Base-by-base conservation (phyloP, 2,888 invertebrate genomes). In the Mellilla xanthometata region DNA sequence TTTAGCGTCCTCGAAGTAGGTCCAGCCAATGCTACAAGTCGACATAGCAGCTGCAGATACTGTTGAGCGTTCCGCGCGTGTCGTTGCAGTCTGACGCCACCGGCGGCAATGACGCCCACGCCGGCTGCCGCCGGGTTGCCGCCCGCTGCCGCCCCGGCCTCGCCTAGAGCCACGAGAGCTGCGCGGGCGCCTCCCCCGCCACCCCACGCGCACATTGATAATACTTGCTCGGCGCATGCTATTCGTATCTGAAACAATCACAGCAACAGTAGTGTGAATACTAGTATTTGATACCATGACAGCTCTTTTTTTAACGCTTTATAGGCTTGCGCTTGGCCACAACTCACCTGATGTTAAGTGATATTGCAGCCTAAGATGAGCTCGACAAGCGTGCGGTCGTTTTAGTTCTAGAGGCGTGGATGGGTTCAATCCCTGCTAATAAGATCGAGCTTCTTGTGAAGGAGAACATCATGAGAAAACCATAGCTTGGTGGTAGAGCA, bases 181-280 rank as follows among this genome's bases (percentile, higher is more conserved):
- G 69, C 63, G 29, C 82, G 80, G 31, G 89, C 88, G 9, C 84
- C 82, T 4, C 78, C 84, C 49, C 91, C 91, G 55, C 93, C 94
- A 67, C 95, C 95, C 90, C 94, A 95, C 24, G 95, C 95, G 54
- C 95, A 95, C 85, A 96, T 95, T 49, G 95, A 91, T 54, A 95
- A 91, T 74, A 97, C 93, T 80, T 97, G 96, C 75, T 97, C 97
- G 3, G 95, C 94, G 41, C 96, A 95, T 30, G 94, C 93, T 41
- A 93, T 91, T 52, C 96, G 91, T 45, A 96, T 92, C 72, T 94
- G 76, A 12, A 29, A 26, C 9, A 11, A 40, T 35, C n/a, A n/a
- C n/a, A n/a, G n/a, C n/a, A n/a, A n/a, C n/a, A n/a, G n/a, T n/a
- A n/a, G n/a, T n/a, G n/a, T n/a, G n/a, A n/a, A n/a, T n/a, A n/a